These are phyloP conservation scores for Parnassius apollo DNA, from an alignment of 2,888 invertebrate genomes.

Conservation along the genomic window DNA sequence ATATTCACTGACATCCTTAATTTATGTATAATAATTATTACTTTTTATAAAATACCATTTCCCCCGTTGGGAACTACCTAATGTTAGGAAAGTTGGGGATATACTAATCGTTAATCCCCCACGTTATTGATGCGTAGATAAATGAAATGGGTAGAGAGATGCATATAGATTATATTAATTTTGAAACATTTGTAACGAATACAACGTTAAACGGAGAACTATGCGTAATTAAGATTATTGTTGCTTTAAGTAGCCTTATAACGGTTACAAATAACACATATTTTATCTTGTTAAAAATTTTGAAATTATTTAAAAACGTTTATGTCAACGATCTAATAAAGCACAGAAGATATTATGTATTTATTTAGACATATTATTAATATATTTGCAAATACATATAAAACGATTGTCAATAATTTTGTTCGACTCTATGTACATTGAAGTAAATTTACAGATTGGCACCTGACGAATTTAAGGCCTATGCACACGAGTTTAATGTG, in stretches of 20 bases:
- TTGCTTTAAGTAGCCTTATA: too few relatives aligned
- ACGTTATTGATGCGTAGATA: constrained; percentile 9
- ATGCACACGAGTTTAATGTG: constrained; percentile 45
- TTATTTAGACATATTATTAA: too few relatives aligned
- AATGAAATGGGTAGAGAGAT: constrained; percentile 17
- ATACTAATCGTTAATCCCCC: constrained; percentile 44
- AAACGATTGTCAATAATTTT: neutral
- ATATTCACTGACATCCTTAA: constrained; percentile 64
- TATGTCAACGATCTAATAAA: too few relatives aligned
- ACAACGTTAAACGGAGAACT: too few relatives aligned
- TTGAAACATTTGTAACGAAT: too few relatives aligned
- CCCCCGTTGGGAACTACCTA: constrained; percentile 43
- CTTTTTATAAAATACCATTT: neutral
- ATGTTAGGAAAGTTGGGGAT: constrained; percentile 64
- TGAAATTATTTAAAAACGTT: too few relatives aligned
- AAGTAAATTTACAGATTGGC: constrained; percentile 47
- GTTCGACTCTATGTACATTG: constrained; percentile 30
- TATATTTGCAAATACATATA: too few relatives aligned
- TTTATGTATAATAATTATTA: too few relatives aligned
- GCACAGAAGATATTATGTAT: too few relatives aligned
- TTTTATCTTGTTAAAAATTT: too few relatives aligned
- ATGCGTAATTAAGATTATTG: too few relatives aligned
- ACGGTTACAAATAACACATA: too few relatives aligned
- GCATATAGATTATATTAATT: constrained; percentile 7
- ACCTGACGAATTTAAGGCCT: constrained; percentile 61